Conservation (phyloP, 2,797 vertebrate species). For the Rhadinocentrus ornatus region DNA sequence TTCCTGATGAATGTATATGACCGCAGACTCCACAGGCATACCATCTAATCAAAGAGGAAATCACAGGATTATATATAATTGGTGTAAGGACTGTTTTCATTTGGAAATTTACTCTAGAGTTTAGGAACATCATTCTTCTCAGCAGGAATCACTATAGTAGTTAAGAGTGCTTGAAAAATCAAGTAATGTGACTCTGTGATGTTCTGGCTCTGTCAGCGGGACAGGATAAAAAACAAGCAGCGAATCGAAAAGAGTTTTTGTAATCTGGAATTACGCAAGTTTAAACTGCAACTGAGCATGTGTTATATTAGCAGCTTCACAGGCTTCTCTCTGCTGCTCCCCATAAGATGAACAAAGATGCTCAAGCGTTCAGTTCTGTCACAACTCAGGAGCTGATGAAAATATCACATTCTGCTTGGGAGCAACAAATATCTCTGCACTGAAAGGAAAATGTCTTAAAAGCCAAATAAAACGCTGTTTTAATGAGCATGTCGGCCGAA, state of each 20-base stretch:
- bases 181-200: neutral
- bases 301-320: constrained; percentile 11
- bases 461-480: neutral
- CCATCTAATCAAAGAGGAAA: constrained; percentile 78
- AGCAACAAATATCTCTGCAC: neutral
- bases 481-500: neutral
- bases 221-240: neutral
- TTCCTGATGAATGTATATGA: constrained; percentile 92
- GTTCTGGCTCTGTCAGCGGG: constrained; percentile 9
- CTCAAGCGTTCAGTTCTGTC: neutral
- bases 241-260: neutral
- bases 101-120: neutral
- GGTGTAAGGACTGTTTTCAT: neutral
- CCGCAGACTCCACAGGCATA: constrained; percentile 93
- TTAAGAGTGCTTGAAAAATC: neutral
- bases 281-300: constrained; percentile 15
- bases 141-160: neutral
- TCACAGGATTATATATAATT: neutral
- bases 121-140: neutral
- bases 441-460: neutral
- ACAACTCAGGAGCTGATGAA: constrained; percentile 1
- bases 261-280: neutral
- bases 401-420: neutral
- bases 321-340: constrained; percentile 8
- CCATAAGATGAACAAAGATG: neutral